Base-by-base conservation (phyloP, 2,888 invertebrate genomes). In the Pseudolycoriella hygida region DNA sequence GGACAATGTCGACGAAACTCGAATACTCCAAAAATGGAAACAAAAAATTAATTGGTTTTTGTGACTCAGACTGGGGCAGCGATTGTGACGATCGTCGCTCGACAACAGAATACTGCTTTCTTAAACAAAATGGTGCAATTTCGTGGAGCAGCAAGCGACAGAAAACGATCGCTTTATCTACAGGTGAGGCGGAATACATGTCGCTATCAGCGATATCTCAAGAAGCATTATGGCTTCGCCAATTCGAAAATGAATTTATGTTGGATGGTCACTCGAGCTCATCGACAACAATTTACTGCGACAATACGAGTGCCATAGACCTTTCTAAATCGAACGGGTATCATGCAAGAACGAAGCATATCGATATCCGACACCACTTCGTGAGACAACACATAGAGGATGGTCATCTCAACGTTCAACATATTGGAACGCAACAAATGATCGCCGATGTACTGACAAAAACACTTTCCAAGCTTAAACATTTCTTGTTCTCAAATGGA, bases 51-150 rank as follows among this genome's bases (percentile, higher is more conserved):
- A 14, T 17, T 2, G 43, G 34, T 3, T 43, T 12, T 11, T 43
- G 17, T n/a, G 43, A 43, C 19, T 32, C 43, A 18, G 43, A 43
- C 37, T 43, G 30, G 40, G 43, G 15, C 40, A 14, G 20, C 14
- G 40, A 45, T 32, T 20, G 31, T 10, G 43, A 47, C 17, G 40
- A 46, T 8, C 38, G 42, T 15, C 19, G 43, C 15, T 46, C 48
- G 3, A 43, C 37, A 32, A 48, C 48, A 20, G 46, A 44, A 11
- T 48, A 46, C 40, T 20, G 43, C 17, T 48, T 34, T 43, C 3
- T 20, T 12, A 17, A 40, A 17, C 30, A 38, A 11, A 17, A 19
- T 8, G 43, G 17, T 34, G 41, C 43, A n/a, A 42, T 48, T 5
- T 19, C 40, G 3, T 44, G 46, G 48, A 32, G 18, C n/a, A 43